Conservation (phyloP, 2,888 invertebrate genomes). For the Julus scanicus region DNA sequence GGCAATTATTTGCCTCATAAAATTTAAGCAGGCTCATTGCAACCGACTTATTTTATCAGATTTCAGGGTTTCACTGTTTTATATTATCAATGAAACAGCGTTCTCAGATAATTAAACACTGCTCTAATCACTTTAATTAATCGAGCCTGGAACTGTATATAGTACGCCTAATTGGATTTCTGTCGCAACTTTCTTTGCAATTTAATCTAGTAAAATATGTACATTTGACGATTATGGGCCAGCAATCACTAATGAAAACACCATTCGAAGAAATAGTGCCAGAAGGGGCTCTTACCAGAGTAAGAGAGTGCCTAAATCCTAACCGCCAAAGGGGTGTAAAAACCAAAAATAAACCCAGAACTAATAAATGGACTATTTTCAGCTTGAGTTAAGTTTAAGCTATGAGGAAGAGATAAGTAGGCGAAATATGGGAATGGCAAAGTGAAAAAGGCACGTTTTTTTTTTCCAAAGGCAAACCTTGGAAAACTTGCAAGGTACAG, state of each 20-base stretch:
- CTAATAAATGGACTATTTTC: not conserved
- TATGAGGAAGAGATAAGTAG: not conserved
- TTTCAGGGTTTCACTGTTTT: conserved; percentile 8
- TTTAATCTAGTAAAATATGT: not conserved
- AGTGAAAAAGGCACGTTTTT: not conserved
- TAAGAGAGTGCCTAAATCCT: not conserved
- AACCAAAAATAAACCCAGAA: not conserved
- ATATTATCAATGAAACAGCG: not conserved
- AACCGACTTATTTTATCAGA: conserved; percentile 8
- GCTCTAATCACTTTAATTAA: not conserved
- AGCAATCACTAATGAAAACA: conserved; percentile 1
- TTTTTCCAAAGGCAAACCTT: no score
- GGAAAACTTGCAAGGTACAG: no score
- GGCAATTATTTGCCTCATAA: conserved; percentile 43
- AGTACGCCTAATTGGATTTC: conserved; percentile 8
- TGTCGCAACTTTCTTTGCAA: not conserved
- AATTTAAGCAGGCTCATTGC: conserved; percentile 29
- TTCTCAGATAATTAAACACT: conserved; percentile 4
- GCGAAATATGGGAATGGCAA: not conserved
- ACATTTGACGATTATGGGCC: not conserved
- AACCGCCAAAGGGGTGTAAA: not conserved
- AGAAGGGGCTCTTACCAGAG: not conserved
- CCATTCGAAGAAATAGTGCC: not conserved
- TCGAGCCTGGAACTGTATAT: not conserved
- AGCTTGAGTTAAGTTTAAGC: not conserved